Evolutionary conservation across 2,797 vertebrate species (phyloP).

Genomic region (Hapalemur alaotrensis): DNA sequence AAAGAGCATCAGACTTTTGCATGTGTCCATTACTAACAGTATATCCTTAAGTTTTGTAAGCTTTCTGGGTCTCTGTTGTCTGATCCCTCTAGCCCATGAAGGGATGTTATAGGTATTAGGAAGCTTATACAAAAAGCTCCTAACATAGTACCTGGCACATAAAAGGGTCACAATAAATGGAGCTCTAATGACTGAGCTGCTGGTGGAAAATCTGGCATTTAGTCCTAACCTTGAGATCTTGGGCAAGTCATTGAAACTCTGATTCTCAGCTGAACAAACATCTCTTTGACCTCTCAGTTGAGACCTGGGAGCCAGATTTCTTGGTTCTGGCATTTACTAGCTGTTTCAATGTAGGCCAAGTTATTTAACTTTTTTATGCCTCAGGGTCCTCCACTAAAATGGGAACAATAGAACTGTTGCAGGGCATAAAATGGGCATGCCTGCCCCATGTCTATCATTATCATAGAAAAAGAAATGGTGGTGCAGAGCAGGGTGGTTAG

Average conservation of each 20-base stretch:
- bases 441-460: neutral
- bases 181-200: neutral
- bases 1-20: neutral
- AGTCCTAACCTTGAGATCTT: neutral
- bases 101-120: neutral
- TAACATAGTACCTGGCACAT: neutral
- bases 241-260: neutral
- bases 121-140: neutral
- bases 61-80: neutral
- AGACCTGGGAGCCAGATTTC: neutral
- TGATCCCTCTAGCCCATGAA: neutral
- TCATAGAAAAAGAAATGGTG: neutral
- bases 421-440: neutral
- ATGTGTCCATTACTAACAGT: neutral
- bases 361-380: neutral
- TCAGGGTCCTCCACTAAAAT: neutral
- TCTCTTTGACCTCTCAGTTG: neutral
- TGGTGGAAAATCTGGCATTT: neutral
- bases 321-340: neutral
- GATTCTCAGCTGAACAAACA: neutral
- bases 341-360: neutral
- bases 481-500: neutral
- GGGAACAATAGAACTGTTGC: neutral
- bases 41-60: neutral
- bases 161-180: neutral